A percentile compares a stretch with the other conserved stretches of the same genome.
Conservation (phyloP, 2,113 vertebrate species). For the Prolemur simus region DNA sequence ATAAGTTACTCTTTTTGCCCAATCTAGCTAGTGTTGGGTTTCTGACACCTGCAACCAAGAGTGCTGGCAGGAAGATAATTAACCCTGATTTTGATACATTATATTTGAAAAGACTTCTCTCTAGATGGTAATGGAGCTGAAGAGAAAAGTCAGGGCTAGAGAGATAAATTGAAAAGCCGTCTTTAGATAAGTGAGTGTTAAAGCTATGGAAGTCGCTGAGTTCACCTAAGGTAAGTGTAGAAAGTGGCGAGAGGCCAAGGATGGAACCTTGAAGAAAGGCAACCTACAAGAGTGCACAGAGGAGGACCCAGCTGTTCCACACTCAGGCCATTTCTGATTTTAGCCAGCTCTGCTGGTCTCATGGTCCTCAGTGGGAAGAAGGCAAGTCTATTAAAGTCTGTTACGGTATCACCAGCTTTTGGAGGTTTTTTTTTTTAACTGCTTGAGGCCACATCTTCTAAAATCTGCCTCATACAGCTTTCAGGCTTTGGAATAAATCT, state of each 20-base stretch:
- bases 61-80: neutral
- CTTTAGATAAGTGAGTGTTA: neutral
- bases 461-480: neutral
- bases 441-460: neutral
- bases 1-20: neutral
- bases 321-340: neutral
- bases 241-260: neutral
- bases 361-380: neutral
- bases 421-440: neutral
- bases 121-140: neutral
- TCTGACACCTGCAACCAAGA: neutral
- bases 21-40: neutral
- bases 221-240: neutral
- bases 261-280: neutral
- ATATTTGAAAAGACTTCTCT: neutral
- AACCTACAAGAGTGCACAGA: neutral
- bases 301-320: neutral
- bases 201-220: neutral
- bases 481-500: neutral
- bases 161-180: neutral
- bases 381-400: neutral
- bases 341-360: neutral
- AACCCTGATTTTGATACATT: neutral
- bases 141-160: neutral
- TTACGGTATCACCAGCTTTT: neutral